Evolutionary conservation across 53 echinoderm and acorn worm genomes (phyloP).

Genomic region (Astropecten irregularis): DNA sequence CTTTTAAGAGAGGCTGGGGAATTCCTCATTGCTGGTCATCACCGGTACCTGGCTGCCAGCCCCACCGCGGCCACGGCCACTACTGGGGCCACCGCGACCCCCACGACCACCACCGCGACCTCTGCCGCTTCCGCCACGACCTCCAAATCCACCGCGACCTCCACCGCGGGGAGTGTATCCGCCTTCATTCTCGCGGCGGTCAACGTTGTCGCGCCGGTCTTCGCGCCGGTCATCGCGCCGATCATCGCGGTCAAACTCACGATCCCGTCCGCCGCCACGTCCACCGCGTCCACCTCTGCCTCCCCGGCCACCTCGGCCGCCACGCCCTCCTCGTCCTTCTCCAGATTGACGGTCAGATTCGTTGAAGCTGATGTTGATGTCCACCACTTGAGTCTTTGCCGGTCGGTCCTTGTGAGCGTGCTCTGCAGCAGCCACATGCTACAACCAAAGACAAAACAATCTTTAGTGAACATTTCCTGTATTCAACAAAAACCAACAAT

Average conservation of each 20-base stretch:
- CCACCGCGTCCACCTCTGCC: conserved; percentile 60
- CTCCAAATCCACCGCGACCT: not conserved
- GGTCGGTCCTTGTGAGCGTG: conserved; percentile 62
- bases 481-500: too few species aligned
- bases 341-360: conserved; percentile 65
- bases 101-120: conserved; percentile 30
- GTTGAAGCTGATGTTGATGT: conserved; percentile 81
- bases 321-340: conserved; percentile 64
- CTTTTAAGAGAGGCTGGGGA: conserved; percentile 76
- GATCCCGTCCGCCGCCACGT: conserved; percentile 48
- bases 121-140: not conserved
- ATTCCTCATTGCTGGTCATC: conserved; percentile 86
- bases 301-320: conserved; percentile 55
- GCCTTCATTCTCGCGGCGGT: conserved; percentile 56
- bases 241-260: conserved; percentile 17
- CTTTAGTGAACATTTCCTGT: not conserved
- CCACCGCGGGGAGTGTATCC: conserved; percentile 39
- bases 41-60: conserved; percentile 53
- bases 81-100: conserved; percentile 1
- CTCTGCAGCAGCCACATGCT: conserved; percentile 26
- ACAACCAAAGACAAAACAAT: not conserved
- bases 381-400: conserved; percentile 35
- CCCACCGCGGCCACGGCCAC: conserved; percentile 33
- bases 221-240: not conserved
- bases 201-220: not conserved